Percentiles rank a stretch among this genome's conserved stretches.
These are phyloP conservation scores for Thyatira batis DNA, from an alignment of 2,888 invertebrate genomes.

Conservation along the genomic window DNA sequence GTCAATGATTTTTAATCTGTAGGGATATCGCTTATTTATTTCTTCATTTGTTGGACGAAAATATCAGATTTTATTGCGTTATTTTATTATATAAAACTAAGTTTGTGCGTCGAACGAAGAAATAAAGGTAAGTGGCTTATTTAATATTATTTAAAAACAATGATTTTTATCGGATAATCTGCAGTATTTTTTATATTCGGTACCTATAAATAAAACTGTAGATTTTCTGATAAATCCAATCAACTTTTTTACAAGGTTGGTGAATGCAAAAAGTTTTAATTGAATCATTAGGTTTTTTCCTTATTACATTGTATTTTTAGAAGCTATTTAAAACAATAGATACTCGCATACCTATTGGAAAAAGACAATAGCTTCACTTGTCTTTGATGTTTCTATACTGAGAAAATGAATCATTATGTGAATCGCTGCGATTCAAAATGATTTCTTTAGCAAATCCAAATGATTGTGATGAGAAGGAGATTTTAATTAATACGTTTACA, in stretches of 20 bases:
- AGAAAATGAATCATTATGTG: not conserved
- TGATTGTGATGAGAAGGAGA: no score
- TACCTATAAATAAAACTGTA: constrained; percentile 7
- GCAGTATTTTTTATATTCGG: no score
- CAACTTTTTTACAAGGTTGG: no score
- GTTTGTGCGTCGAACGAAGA: not conserved
- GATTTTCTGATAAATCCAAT: no score
- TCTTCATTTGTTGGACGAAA: no score
- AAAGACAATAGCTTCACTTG: constrained; percentile 26
- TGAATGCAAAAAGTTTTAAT: no score
- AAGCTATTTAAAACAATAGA: constrained; percentile 21
- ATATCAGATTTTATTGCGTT: no score
- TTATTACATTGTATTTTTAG: constrained; percentile 17
- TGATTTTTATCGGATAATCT: no score
- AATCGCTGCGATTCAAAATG: no score
- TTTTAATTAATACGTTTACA: no score
- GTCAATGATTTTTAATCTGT: constrained; percentile 6
- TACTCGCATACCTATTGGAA: constrained; percentile 21
- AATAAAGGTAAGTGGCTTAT: not conserved
- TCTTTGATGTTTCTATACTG: not conserved
- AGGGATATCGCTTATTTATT: constrained; percentile 23
- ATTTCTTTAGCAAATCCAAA: no score
- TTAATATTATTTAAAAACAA: not conserved
- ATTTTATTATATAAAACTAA: constrained; percentile 13
- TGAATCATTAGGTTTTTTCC: constrained; percentile 1